Conservation (phyloP, 2,888 invertebrate species). For the Cheilosia variabilis region DNA sequence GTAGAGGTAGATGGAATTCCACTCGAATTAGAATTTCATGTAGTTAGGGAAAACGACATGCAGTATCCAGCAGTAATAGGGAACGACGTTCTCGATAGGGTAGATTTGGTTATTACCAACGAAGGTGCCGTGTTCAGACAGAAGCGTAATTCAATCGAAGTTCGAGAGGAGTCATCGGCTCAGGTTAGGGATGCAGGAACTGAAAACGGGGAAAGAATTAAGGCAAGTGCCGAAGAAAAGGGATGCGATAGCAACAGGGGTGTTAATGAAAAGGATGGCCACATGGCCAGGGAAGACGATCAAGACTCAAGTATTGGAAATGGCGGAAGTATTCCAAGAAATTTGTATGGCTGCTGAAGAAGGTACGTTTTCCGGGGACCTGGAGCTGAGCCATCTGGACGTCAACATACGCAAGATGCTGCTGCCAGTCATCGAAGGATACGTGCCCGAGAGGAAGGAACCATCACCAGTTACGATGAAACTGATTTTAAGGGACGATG, state of each 20-base stretch:
- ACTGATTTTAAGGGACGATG: neutral
- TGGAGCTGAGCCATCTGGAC: slow-evolving; percentile 20
- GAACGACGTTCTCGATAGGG: too few relatives aligned
- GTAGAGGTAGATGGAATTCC: too few relatives aligned
- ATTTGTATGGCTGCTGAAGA: slow-evolving; percentile 16
- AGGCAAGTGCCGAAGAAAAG: neutral
- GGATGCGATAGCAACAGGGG: neutral
- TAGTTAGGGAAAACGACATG: too few relatives aligned
- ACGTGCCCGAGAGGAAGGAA: slow-evolving; percentile 7
- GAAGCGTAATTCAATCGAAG: neutral
- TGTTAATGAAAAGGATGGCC: too few relatives aligned
- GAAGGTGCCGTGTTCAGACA: neutral
- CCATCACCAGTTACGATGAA: slow-evolving; percentile 15
- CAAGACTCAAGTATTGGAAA: neutral
- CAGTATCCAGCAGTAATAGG: too few relatives aligned
- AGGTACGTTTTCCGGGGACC: slow-evolving; percentile 8
- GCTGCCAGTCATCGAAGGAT: slow-evolving; percentile 14
- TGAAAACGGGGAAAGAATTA: neutral
- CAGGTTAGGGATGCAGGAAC: neutral
- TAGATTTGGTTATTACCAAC: slow-evolving; percentile 13
- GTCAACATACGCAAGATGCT: slow-evolving; percentile 14
- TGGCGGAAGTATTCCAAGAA: neutral
- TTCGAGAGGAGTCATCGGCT: neutral
- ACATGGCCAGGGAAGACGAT: neutral
- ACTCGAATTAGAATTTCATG: too few relatives aligned